Conservation (phyloP, 35 echinoderm and acorn worm genomes). For the Chiridota heheva region DNA sequence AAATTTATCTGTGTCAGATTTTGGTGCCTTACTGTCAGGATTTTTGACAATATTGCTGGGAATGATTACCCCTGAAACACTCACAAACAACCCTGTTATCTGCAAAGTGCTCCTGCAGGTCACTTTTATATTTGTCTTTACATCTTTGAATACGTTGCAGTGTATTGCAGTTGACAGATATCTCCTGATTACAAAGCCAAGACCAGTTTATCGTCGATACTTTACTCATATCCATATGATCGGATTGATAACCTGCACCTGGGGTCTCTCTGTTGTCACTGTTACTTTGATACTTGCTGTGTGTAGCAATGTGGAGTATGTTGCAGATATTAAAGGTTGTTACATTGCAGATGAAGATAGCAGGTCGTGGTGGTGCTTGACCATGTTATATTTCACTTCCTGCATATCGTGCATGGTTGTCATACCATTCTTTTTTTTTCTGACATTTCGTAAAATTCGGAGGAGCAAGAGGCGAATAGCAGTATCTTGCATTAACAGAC, state of each 20-base stretch:
- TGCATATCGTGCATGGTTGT: conserved; percentile 21
- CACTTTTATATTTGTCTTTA: conserved; percentile 23
- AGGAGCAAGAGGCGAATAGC: background rate
- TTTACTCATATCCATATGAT: background rate
- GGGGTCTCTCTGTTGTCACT: background rate
- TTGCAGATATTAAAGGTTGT: conserved; percentile 6
- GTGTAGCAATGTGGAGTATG: background rate
- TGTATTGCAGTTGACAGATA: conserved; percentile 40
- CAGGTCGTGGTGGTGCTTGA: conserved; percentile 30
- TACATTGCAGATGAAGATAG: background rate
- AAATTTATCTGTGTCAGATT: conserved; percentile 30
- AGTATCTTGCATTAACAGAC: too few relatives aligned
- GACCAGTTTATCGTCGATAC: conserved; percentile 13
- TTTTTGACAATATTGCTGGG: background rate
- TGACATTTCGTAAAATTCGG: conserved; percentile 31
- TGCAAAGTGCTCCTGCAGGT: conserved; percentile 2
- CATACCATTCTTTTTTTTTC: conserved; percentile 19
- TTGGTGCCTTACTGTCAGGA: conserved; percentile 19
- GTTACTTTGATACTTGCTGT: conserved; percentile 10
- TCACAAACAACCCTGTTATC: background rate
- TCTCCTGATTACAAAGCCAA: conserved; percentile 27
- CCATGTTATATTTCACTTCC: background rate
- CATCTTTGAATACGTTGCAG: conserved; percentile 17
- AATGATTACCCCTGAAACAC: background rate
- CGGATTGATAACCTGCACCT: background rate